Base-by-base conservation (phyloP, 2,888 invertebrate genomes). In the Cheilosia vulpina region DNA sequence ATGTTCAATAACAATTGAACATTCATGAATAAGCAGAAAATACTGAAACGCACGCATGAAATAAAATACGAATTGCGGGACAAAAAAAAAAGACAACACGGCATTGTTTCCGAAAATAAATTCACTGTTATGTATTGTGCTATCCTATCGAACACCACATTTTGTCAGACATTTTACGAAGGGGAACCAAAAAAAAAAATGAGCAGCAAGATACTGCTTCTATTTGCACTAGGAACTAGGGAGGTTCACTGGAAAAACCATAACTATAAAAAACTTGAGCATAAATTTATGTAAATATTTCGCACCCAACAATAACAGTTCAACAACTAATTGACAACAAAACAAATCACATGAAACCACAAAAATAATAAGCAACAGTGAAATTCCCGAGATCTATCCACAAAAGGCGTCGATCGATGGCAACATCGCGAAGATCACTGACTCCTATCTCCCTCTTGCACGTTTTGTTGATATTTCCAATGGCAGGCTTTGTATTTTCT, bases 401-500 rank as follows among this genome's bases (percentile, higher is more conserved):
- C 73, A 43, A 55, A 80, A 81, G n/a, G 57, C 88, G 87, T 89
- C 87, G 65, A 87, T 66, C 87, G 81, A 78, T 62, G 78, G 75
- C 88, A 89, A 89, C 88, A 89, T 87, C 88, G 85, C 88, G 89
- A 87, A 88, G 88, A 89, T 89, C 89, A 90, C 90, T 90, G 88
- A 58, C 24, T 53, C 57, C 68, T 38, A 11, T 79, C 84, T 84
- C 84, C 13, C 68, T 84, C 71, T 75, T 4, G 21, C 71, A 50
- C 50, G n/a, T 60, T 79, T 84, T 79, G 84, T 84, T 84, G 75
- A 79, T 79, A 73, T 69, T 68, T 13, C 38, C 47, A 38, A 50
- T 2, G 3, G 11, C 4, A 1, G 13, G 15, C 53, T 24, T 66
- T 41, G 58, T 55, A 66, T 24, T 9, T 4, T 21, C 15, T 13